These are phyloP conservation scores for Archaeoteleia sp. DNA, from an alignment of 2,888 invertebrate species.

Conservation along the genomic window DNA sequence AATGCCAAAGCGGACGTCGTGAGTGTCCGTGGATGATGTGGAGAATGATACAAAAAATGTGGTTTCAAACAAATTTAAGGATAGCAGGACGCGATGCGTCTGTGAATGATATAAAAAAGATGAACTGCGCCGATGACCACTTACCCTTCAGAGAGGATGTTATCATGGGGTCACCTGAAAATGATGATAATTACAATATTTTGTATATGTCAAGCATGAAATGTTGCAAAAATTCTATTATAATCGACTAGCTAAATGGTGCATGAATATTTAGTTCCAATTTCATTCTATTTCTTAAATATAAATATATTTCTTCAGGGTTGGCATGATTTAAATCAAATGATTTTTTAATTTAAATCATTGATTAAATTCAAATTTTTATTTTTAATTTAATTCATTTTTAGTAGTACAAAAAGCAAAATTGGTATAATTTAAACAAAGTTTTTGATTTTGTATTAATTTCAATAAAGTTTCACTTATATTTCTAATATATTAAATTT, in stretches of 20 bases:
- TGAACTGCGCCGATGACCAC: slow-evolving; percentile 64
- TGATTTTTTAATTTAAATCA: too few relatives aligned
- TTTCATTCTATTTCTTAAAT: too few relatives aligned
- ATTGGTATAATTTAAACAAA: too few relatives aligned
- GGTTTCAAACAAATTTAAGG: slow-evolving; percentile 1
- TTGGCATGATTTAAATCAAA: too few relatives aligned
- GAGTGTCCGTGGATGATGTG: slow-evolving; percentile 30
- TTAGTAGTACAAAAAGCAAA: too few relatives aligned
- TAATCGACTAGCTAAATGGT: slow-evolving; percentile 33
- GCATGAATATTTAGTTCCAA: slow-evolving; percentile 2
- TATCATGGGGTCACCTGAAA: slow-evolving; percentile 75
- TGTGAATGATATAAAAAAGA: slow-evolving; percentile 33
- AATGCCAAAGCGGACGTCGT: slow-evolving; percentile 28
- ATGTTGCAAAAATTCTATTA: slow-evolving; percentile 38
- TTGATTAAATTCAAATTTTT: too few relatives aligned
- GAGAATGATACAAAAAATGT: too few relatives aligned
- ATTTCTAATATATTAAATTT: too few relatives aligned
- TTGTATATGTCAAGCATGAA: slow-evolving; percentile 61
- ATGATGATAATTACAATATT: slow-evolving; percentile 71
- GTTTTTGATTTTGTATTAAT: too few relatives aligned
- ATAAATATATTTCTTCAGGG: too few relatives aligned
- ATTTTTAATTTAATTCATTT: too few relatives aligned
- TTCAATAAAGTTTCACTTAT: too few relatives aligned
- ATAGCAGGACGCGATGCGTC: slow-evolving; percentile 43
- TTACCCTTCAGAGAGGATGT: slow-evolving; percentile 75